phyloP scores from a whole-genome alignment of 2,888 invertebrate species.

The Peribatodes rhomboidaria region DNA sequence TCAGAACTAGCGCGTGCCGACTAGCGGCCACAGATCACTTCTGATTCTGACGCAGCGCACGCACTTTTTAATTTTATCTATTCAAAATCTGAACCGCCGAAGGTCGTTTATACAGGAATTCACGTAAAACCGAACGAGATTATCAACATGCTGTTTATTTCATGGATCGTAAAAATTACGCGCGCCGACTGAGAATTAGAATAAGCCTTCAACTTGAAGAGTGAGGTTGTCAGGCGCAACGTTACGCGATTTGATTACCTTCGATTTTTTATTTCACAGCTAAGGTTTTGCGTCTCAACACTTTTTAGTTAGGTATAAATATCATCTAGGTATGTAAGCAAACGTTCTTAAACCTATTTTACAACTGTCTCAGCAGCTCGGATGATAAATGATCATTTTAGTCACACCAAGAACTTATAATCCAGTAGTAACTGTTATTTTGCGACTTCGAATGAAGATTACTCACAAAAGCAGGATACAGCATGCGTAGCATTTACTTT shows the following conservation, averaged over 20 bases:
- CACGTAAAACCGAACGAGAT: conserved; percentile 40
- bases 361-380: too few species aligned
- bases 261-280: background rate
- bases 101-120: conserved; percentile 49
- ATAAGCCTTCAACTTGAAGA: conserved; percentile 22
- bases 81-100: conserved; percentile 34
- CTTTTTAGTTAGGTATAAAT: too few species aligned
- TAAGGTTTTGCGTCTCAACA: background rate
- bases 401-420: background rate
- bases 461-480: background rate
- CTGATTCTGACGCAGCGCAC: conserved; percentile 21
- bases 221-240: conserved; percentile 2
- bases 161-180: conserved; percentile 32
- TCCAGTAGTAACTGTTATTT: too few species aligned
- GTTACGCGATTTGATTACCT: conserved; percentile 5
- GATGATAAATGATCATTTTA: too few species aligned
- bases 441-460: too few species aligned
- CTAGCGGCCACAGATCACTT: background rate
- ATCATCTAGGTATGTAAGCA: too few species aligned
- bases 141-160: conserved; percentile 28
- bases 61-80: conserved; percentile 22
- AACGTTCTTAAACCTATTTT: too few species aligned
- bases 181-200: conserved; percentile 25
- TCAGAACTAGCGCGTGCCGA: conserved; percentile 12
- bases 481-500: background rate